Evolutionary conservation across 2,797 vertebrate genomes (phyloP).

Genomic region (Bufotes viridis): DNA sequence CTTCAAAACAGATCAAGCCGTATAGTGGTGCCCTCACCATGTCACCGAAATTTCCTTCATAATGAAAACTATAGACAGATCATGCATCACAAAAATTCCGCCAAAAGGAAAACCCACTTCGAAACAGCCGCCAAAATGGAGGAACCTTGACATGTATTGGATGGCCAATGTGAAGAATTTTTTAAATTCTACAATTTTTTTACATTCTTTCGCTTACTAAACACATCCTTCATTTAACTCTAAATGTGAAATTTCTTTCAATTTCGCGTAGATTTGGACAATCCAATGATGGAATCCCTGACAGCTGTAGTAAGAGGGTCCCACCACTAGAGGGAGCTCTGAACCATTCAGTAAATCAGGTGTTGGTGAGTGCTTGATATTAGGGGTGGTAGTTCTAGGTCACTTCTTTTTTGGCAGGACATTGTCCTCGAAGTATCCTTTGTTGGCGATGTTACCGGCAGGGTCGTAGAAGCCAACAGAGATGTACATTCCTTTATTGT

Average conservation of each 20-base stretch:
- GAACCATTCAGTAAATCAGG: not conserved
- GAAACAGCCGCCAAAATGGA: not conserved
- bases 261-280: too few relatives aligned
- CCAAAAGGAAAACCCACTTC: not conserved
- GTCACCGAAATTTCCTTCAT: not conserved
- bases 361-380: conserved; percentile 3
- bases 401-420: conserved; percentile 63
- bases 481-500: conserved; percentile 67
- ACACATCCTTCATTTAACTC: not conserved
- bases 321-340: not conserved
- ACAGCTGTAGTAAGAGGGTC: not conserved
- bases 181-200: not conserved
- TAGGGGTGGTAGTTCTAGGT: not conserved
- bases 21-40: too few relatives aligned
- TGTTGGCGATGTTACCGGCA: conserved; percentile 69
- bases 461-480: conserved; percentile 69
- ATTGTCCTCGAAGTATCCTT: conserved; percentile 69
- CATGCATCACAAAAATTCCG: not conserved
- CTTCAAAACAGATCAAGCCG: not conserved
- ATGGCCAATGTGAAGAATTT: not conserved
- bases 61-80: not conserved
- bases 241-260: not conserved
- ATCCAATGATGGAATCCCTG: not conserved
- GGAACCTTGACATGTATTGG: not conserved
- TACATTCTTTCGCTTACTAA: not conserved